Evolutionary conservation across 2,113 vertebrate species (phyloP).

Genomic region (Zosterops hypoxanthus): DNA sequence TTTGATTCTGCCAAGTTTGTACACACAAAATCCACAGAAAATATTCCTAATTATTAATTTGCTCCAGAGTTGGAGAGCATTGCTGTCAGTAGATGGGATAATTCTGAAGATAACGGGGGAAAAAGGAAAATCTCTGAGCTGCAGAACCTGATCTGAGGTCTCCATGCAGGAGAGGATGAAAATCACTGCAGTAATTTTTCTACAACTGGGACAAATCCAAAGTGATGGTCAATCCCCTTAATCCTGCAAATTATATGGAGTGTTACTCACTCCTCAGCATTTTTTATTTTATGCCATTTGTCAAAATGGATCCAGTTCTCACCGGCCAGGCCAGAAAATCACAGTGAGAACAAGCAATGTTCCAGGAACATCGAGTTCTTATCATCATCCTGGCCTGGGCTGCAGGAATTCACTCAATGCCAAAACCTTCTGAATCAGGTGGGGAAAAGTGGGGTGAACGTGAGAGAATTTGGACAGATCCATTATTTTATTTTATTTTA

Average conservation of each 20-base stretch:
- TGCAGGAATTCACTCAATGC: neutral
- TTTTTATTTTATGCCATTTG: constrained; percentile 25
- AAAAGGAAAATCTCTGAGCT: neutral
- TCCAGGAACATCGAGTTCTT: constrained; percentile 45
- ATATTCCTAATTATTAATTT: neutral
- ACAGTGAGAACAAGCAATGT: neutral
- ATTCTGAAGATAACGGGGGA: neutral
- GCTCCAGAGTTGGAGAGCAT: neutral
- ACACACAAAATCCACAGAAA: too few species aligned
- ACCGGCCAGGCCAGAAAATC: constrained; percentile 10
- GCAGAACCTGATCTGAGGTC: neutral
- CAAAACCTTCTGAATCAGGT: neutral
- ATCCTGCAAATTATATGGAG: neutral
- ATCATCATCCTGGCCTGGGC: neutral
- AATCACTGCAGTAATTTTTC: constrained; percentile 2
- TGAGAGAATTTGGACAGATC: neutral
- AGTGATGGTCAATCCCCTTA: neutral
- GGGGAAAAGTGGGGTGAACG: neutral
- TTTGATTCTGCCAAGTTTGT: too few species aligned
- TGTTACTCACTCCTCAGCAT: constrained; percentile 26
- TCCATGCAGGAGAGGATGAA: neutral
- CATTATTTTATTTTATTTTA: neutral
- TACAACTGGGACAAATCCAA: neutral
- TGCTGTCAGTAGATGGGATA: fast-evolving
- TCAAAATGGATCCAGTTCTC: neutral